A percentile compares a stretch with the other conserved stretches of the same genome.
phyloP scores from a whole-genome alignment of 2,797 vertebrate species.

The Mionectes olivaceus region DNA sequence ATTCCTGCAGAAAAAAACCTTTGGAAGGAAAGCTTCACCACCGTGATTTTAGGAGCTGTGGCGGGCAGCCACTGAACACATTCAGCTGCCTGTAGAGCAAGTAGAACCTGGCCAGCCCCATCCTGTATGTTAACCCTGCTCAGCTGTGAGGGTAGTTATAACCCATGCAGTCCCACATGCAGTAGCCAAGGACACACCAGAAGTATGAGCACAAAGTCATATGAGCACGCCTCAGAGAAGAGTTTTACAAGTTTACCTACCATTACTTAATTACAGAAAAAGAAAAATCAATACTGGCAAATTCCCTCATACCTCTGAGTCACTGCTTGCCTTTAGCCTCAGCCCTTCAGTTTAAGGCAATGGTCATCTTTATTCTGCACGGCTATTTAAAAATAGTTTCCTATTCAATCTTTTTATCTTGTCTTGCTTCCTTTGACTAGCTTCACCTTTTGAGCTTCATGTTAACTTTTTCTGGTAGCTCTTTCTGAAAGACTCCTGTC shows the following conservation, averaged over 20 bases:
- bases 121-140: too few species aligned
- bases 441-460: neutral
- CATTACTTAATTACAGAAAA: neutral
- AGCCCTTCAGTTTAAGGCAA: neutral
- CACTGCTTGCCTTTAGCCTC: neutral
- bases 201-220: neutral
- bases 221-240: neutral
- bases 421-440: neutral
- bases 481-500: neutral
- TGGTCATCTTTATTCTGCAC: neutral
- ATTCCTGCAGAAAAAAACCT: neutral
- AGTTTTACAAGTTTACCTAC: neutral
- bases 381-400: neutral
- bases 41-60: neutral
- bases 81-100: neutral
- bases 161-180: rapidly evolving
- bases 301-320: neutral
- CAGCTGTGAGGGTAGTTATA: neutral
- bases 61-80: neutral
- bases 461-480: neutral
- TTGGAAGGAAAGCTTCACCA: neutral
- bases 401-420: neutral
- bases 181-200: rapidly evolving
- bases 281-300: neutral
- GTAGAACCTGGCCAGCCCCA: neutral